Evolutionary conservation across 1,140 invertebrate species (phyloP).

Genomic region (Calliopsis andreniformis): DNA sequence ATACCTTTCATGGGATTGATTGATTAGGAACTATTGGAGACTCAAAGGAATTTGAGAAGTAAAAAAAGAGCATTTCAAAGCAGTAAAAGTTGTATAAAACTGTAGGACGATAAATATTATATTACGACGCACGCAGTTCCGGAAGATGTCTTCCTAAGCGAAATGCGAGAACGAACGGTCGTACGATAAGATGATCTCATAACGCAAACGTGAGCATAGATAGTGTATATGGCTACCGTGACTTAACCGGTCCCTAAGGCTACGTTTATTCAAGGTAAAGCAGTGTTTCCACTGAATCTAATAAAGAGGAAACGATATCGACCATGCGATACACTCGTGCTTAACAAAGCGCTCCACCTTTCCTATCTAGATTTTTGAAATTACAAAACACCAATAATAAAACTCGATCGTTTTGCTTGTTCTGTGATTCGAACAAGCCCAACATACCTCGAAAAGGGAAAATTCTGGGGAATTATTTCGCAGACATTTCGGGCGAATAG

Average conservation of each 20-base stretch:
- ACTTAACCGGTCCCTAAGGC: constrained; percentile 52
- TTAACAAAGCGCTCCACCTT: neutral
- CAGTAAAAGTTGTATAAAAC: constrained; percentile 25
- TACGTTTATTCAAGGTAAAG: constrained; percentile 45
- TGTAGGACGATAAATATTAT: neutral
- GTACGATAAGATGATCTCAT: constrained; percentile 58
- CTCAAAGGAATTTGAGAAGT: neutral
- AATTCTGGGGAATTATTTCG: neutral
- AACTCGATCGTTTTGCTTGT: too few species aligned
- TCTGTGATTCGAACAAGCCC: neutral
- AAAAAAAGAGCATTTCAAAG: neutral
- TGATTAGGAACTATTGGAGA: neutral
- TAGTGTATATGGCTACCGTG: constrained; percentile 53
- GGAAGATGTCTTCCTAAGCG: constrained; percentile 35
- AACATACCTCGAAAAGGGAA: neutral
- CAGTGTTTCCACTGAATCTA: constrained; percentile 21
- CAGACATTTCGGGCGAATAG: neutral
- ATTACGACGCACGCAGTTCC: neutral
- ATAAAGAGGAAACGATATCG: constrained; percentile 24
- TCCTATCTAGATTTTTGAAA: neutral
- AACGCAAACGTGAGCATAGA: constrained; percentile 61
- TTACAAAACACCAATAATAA: neutral
- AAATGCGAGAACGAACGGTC: constrained; percentile 44
- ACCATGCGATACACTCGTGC: neutral
- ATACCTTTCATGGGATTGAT: neutral